These are phyloP conservation scores for Heteropelma amictum DNA, from an alignment of 2,888 invertebrate species.

Conservation along the genomic window DNA sequence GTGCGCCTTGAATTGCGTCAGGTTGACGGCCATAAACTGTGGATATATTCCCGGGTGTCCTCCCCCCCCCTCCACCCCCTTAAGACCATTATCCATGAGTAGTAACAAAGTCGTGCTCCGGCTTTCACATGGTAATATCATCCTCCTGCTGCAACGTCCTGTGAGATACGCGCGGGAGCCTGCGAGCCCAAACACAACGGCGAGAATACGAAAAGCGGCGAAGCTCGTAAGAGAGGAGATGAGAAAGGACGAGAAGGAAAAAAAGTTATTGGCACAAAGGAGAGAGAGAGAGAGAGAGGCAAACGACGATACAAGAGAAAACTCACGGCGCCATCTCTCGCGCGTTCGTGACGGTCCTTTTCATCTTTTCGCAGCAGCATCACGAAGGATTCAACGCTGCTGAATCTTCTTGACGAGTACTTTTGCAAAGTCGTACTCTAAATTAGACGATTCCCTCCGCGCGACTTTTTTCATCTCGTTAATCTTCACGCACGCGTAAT, in stretches of 20 bases:
- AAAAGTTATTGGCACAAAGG: background rate
- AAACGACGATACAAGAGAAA: constrained; percentile 17
- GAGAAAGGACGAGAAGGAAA: background rate
- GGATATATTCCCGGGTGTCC: constrained; percentile 50
- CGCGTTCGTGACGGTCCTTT: constrained; percentile 58
- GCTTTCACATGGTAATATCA: constrained; percentile 57
- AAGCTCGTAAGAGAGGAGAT: background rate
- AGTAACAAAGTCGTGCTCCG: constrained; percentile 58
- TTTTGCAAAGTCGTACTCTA: too few relatives aligned
- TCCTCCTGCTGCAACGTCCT: too few relatives aligned
- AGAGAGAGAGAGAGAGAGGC: constrained; percentile 25
- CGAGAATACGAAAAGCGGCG: constrained; percentile 5
- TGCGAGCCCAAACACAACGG: too few relatives aligned
- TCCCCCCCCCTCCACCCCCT: constrained; percentile 19
- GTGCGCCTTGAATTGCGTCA: constrained; percentile 21
- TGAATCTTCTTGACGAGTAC: too few relatives aligned
- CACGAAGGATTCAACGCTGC: too few relatives aligned
- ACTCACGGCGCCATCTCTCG: constrained; percentile 64
- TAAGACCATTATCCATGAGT: constrained; percentile 56
- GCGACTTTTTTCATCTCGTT: too few relatives aligned
- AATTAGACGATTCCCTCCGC: too few relatives aligned
- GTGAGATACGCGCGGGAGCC: too few relatives aligned
- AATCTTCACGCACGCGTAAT: too few relatives aligned
- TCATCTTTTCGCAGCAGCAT: background rate
- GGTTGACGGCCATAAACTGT: constrained; percentile 51